Percentiles rank a stretch among this genome's conserved stretches.
Evolutionary conservation across 2,797 vertebrate species (phyloP).

Genomic region (Manis javanica): DNA sequence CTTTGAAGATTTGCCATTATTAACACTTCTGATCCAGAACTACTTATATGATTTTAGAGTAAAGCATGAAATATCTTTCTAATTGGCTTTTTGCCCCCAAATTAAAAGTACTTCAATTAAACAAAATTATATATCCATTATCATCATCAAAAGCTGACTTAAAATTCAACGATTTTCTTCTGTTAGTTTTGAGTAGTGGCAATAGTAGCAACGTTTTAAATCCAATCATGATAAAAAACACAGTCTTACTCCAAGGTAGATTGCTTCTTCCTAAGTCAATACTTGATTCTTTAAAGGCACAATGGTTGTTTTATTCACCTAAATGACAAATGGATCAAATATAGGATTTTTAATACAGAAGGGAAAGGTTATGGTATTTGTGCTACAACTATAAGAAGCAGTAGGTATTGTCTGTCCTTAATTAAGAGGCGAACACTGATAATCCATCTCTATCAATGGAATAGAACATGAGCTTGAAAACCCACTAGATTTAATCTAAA

Average conservation of each 20-base stretch:
- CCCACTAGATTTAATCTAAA: constrained; percentile 88
- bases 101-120: constrained; percentile 74
- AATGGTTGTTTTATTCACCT: constrained; percentile 59
- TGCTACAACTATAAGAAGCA: constrained; percentile 76
- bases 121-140: constrained; percentile 55
- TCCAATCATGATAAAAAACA: constrained; percentile 33
- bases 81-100: constrained; percentile 52
- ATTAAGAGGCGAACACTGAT: constrained; percentile 83
- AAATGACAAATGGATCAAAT: constrained; percentile 67
- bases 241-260: constrained; percentile 40
- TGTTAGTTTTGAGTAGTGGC: constrained; percentile 49
- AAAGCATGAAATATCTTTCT: constrained; percentile 50
- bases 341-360: constrained; percentile 67
- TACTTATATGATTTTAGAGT: constrained; percentile 54
- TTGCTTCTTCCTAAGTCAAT: constrained; percentile 69
- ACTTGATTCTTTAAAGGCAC: constrained; percentile 64
- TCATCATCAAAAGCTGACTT: constrained; percentile 59
- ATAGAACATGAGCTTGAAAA: constrained; percentile 81
- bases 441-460: constrained; percentile 81
- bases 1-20: constrained; percentile 73
- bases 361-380: constrained; percentile 69
- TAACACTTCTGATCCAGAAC: constrained; percentile 59
- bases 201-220: constrained; percentile 63
- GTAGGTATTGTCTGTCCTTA: constrained; percentile 83
- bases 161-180: constrained; percentile 40